Evolutionary conservation across 2,888 invertebrate species (phyloP).

Genomic region (Cantharis rustica): DNA sequence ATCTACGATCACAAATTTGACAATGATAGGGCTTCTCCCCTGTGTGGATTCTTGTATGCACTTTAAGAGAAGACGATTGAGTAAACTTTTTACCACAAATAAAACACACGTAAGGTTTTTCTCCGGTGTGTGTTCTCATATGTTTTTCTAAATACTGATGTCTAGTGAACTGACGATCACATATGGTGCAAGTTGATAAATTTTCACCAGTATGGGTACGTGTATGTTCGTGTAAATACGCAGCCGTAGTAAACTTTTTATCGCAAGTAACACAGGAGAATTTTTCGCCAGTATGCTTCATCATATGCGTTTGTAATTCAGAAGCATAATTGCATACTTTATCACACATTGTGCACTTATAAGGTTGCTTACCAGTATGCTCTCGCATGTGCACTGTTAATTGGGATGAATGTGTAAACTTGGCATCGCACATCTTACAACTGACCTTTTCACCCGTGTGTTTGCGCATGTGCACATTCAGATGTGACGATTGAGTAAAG

Average conservation of each 20-base stretch:
- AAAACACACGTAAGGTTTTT: constrained; percentile 51
- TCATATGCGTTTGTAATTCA: constrained; percentile 50
- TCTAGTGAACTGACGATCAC: constrained; percentile 58
- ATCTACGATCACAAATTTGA: constrained; percentile 48
- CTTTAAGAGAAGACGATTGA: constrained; percentile 52
- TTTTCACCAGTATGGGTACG: constrained; percentile 53
- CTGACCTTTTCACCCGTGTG: constrained; percentile 56
- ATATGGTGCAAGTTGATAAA: constrained; percentile 52
- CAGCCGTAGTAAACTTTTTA: constrained; percentile 51
- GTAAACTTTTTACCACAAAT: constrained; percentile 52
- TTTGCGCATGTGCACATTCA: constrained; percentile 62
- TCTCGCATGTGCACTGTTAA: constrained; percentile 53
- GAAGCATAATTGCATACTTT: constrained; percentile 52
- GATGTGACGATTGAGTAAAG: constrained; percentile 66
- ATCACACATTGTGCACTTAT: constrained; percentile 51
- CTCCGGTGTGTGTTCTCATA: constrained; percentile 59
- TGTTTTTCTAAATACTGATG: constrained; percentile 61
- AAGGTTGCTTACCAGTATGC: constrained; percentile 54
- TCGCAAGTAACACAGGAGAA: constrained; percentile 50
- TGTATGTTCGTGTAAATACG: constrained; percentile 49
- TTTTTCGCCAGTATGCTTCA: constrained; percentile 51
- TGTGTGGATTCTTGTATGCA: constrained; percentile 50
- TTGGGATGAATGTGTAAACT: constrained; percentile 54
- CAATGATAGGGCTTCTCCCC: constrained; percentile 53
- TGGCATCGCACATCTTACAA: constrained; percentile 49